phyloP scores from a whole-genome alignment of 2,113 vertebrate species.

The Tapirus terrestris region DNA sequence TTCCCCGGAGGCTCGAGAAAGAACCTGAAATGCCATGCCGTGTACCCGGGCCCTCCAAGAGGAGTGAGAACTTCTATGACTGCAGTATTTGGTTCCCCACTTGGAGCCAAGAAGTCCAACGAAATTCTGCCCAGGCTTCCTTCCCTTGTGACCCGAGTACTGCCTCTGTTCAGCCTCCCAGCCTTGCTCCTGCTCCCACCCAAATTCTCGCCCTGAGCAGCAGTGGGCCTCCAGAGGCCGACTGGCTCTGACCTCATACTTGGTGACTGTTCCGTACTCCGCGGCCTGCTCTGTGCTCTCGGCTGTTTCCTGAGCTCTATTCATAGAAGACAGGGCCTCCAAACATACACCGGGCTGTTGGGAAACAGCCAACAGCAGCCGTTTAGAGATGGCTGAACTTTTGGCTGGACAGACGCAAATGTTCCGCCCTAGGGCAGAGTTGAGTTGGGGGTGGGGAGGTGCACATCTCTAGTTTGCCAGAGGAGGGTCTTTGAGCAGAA shows the following conservation, averaged over 20 bases:
- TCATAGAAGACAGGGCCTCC: neutral
- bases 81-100: neutral
- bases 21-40: neutral
- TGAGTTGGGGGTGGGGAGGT: neutral
- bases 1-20: neutral
- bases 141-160: neutral
- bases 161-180: neutral
- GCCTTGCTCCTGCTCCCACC: neutral
- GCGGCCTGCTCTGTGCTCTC: neutral
- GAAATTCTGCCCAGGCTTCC: conserved; percentile 43
- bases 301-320: neutral
- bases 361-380: conserved; percentile 42
- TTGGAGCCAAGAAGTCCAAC: conserved; percentile 35
- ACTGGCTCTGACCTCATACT: neutral
- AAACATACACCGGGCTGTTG: neutral
- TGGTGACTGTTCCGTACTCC: neutral
- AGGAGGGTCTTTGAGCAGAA: neutral
- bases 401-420: neutral
- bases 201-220: neutral
- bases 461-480: neutral
- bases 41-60: neutral
- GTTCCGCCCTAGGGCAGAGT: neutral
- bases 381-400: conserved; percentile 34
- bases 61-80: conserved; percentile 29
- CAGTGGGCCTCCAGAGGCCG: neutral